These are phyloP conservation scores for Drosophila greeni DNA, from an alignment of 2,888 invertebrate species.

Conservation along the genomic window DNA sequence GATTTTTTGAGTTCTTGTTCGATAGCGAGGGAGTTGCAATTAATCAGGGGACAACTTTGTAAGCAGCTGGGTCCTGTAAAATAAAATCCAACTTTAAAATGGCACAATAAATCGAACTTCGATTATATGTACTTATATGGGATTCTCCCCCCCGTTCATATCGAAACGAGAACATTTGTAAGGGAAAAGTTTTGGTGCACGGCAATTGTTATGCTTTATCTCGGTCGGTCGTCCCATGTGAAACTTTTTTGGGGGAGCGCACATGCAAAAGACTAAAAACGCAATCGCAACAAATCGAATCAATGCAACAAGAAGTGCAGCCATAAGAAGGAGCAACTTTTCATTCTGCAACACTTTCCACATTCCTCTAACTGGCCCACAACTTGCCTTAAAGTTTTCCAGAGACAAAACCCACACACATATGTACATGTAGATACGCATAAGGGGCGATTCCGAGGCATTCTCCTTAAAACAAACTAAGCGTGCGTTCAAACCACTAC, in stretches of 20 bases:
- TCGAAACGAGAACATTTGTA: constrained; percentile 53
- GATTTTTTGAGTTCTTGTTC: constrained; percentile 3
- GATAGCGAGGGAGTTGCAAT: constrained; percentile 25
- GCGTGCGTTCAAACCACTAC: constrained; percentile 48
- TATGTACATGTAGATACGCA: constrained; percentile 28
- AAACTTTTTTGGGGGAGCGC: constrained; percentile 55
- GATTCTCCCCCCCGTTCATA: constrained; percentile 32
- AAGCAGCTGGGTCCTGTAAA: constrained; percentile 51
- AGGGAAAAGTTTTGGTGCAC: constrained; percentile 52
- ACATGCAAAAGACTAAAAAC: constrained; percentile 72
- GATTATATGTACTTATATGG: constrained; percentile 7
- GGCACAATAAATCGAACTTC: constrained; percentile 57
- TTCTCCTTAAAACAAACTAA: constrained; percentile 59
- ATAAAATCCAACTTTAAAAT: constrained; percentile 54
- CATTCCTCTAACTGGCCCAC: constrained; percentile 21
- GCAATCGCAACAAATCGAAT: constrained; percentile 73
- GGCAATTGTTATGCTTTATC: constrained; percentile 68
- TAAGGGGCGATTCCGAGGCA: constrained; percentile 15
- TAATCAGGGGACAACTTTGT: constrained; percentile 52
- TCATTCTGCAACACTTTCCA: constrained; percentile 67
- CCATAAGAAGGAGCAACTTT: constrained; percentile 64
- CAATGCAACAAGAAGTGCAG: constrained; percentile 55
- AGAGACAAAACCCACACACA: constrained; percentile 41
- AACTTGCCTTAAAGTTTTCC: constrained; percentile 39
- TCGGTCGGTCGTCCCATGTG: constrained; percentile 43